phyloP scores from a whole-genome alignment of 30 jellyfish, hydroid and myxozoan species.

The Aurelia aurita region DNA sequence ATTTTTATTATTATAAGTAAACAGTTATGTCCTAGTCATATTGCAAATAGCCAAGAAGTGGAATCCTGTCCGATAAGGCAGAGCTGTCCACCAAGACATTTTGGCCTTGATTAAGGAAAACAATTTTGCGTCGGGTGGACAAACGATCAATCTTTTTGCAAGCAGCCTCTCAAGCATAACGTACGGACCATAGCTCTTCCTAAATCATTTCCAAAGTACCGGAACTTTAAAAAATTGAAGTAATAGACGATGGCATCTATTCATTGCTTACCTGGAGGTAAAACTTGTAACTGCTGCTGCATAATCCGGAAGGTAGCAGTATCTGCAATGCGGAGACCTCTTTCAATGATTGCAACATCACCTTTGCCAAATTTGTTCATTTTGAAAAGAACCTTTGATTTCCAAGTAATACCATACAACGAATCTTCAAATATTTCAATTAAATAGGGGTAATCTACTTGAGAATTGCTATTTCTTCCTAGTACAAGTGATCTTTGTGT shows the following conservation, averaged over 20 bases:
- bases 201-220: too few relatives aligned
- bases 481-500: slow-evolving; percentile 61
- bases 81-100: too few relatives aligned
- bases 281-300: slow-evolving; percentile 71
- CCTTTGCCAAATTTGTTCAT: slow-evolving; percentile 83
- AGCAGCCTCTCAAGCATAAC: too few relatives aligned
- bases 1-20: too few relatives aligned
- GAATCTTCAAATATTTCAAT: slow-evolving; percentile 88
- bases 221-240: too few relatives aligned
- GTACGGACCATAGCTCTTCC: too few relatives aligned
- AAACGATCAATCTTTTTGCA: too few relatives aligned
- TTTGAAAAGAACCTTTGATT: slow-evolving; percentile 68
- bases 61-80: too few relatives aligned
- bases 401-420: slow-evolving; percentile 78
- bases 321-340: slow-evolving; percentile 27
- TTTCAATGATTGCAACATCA: slow-evolving; percentile 42
- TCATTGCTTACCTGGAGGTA: slow-evolving; percentile 52
- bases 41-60: too few relatives aligned
- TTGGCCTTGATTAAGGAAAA: too few relatives aligned
- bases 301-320: slow-evolving; percentile 47
- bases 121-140: too few relatives aligned
- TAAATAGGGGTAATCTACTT: slow-evolving; percentile 64
- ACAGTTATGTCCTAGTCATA: too few relatives aligned
- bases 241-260: background rate
- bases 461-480: slow-evolving; percentile 22